Evolutionary conservation across 2,888 invertebrate species (phyloP).

Genomic region (Anticlea derivata): DNA sequence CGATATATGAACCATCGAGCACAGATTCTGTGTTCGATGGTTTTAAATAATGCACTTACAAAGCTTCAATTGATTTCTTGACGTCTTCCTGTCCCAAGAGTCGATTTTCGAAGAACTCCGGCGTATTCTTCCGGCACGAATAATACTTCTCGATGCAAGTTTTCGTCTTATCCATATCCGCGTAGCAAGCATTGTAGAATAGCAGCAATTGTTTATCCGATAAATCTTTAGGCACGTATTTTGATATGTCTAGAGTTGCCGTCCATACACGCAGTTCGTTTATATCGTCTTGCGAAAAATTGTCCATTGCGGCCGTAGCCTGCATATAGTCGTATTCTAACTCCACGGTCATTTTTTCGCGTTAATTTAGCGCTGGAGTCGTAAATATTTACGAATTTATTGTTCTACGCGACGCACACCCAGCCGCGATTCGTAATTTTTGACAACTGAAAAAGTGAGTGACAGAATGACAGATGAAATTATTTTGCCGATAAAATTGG

Average conservation of each 20-base stretch:
- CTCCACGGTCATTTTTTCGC: constrained; percentile 64
- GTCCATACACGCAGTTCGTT: constrained; percentile 73
- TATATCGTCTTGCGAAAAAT: constrained; percentile 77
- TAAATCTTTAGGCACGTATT: constrained; percentile 78
- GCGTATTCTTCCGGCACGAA: constrained; percentile 80
- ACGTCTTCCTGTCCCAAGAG: constrained; percentile 79
- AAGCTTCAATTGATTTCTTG: constrained; percentile 66
- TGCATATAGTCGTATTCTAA: constrained; percentile 73
- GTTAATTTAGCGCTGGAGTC: constrained; percentile 43
- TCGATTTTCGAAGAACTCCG: constrained; percentile 86
- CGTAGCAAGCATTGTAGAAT: constrained; percentile 87
- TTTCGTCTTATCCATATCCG: constrained; percentile 83
- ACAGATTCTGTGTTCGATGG: no score
- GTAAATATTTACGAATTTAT: constrained; percentile 54
- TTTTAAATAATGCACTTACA: constrained; percentile 72
- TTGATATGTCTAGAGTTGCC: constrained; percentile 72
- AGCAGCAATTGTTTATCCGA: constrained; percentile 85
- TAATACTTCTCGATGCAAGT: constrained; percentile 86
- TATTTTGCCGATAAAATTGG: constrained; percentile 19
- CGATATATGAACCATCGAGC: no score
- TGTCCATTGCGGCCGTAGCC: constrained; percentile 71
- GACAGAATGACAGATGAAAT: constrained; percentile 14
- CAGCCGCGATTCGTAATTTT: constrained; percentile 40
- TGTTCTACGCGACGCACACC: constrained; percentile 44
- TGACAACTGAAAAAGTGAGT: constrained; percentile 63